These are phyloP conservation scores for Neomorphus geoffroyi DNA, from an alignment of 2,797 vertebrate genomes.

Conservation along the genomic window DNA sequence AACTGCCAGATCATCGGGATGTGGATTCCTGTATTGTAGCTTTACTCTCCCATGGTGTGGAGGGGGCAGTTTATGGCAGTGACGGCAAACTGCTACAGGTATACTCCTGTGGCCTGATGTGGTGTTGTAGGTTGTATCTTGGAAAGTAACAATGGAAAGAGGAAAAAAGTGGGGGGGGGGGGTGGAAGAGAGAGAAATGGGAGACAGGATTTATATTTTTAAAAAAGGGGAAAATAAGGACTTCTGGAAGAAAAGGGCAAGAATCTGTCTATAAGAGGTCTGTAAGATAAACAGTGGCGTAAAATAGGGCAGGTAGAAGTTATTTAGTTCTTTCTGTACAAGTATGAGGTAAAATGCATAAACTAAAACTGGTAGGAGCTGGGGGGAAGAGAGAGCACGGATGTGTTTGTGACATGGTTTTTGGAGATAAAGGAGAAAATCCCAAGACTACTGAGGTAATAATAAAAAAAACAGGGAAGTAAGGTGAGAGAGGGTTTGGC, in stretches of 20 bases:
- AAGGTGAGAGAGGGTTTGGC: neutral
- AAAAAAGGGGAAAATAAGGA: neutral
- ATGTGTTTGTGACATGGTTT: neutral
- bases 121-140: neutral
- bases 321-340: neutral
- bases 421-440: neutral
- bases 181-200: too few species aligned
- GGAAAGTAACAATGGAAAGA: neutral
- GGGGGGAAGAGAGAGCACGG: neutral
- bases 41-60: conserved; percentile 93
- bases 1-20: conserved; percentile 75
- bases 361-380: neutral
- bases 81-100: conserved; percentile 92
- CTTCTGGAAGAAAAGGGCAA: neutral
- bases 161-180: neutral
- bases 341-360: neutral
- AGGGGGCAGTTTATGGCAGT: conserved; percentile 90
- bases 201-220: neutral
- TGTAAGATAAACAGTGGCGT: neutral
- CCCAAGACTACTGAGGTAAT: neutral
- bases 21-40: conserved; percentile 90
- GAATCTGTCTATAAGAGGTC: neutral
- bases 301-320: neutral
- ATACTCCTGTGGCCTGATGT: neutral
- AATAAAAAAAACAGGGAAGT: neutral